Evolutionary conservation across 1,140 invertebrate genomes (phyloP).

Genomic region (Hycleus phaleratus): DNA sequence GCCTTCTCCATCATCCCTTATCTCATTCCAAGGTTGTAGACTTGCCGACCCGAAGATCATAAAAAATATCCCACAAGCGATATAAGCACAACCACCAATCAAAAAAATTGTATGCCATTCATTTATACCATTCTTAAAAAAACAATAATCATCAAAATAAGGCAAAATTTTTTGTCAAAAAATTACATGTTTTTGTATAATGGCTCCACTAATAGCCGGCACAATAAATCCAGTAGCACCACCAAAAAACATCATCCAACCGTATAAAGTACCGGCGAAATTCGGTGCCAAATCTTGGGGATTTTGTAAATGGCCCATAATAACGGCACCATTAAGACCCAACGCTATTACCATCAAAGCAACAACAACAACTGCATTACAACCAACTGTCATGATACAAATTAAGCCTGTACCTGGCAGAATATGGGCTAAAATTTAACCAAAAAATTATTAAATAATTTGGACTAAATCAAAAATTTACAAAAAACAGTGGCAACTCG

Average conservation of each 20-base stretch:
- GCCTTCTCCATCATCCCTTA: background rate
- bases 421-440: background rate
- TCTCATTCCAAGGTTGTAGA: constrained; percentile 43
- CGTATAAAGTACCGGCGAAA: constrained; percentile 66
- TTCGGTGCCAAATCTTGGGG: constrained; percentile 75
- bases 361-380: background rate
- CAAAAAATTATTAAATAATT: background rate
- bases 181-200: background rate
- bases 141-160: background rate
- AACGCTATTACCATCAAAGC: background rate
- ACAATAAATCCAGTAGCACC: constrained; percentile 60
- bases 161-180: background rate
- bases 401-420: background rate
- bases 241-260: constrained; percentile 60
- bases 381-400: background rate
- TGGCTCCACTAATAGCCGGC: constrained; percentile 33
- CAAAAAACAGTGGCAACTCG: constrained; percentile 65
- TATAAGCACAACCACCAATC: constrained; percentile 46
- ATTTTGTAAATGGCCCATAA: constrained; percentile 71
- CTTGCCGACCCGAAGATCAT: constrained; percentile 42
- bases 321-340: constrained; percentile 72
- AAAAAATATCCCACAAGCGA: constrained; percentile 45
- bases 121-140: constrained; percentile 39
- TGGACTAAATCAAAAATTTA: constrained; percentile 27
- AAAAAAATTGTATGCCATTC: constrained; percentile 54